Evolutionary conservation across 2,113 vertebrate species (phyloP), one percentile per base, ranked within the genome.

Genomic region (Seriola rivoliana): DNA sequence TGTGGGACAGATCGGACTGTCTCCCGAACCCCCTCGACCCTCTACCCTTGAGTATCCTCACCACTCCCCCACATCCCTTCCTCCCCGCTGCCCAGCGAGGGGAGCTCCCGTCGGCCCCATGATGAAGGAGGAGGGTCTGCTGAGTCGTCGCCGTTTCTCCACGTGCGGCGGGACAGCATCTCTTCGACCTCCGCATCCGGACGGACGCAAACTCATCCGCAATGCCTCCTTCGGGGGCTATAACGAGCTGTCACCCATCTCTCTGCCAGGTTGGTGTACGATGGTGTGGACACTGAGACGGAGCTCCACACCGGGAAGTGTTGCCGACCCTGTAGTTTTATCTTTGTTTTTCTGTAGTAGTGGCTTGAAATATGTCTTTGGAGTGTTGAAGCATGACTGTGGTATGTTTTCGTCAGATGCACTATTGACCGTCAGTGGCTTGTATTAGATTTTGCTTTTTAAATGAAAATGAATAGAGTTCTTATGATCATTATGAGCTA

Each of bases 181-280:
- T 29, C 92, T 96, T 81, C 95, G 96, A 91, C 95, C 96, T 77
- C 90, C 96, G 32, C 96, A 97, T 92, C 94, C 95, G 38, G 97
- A 97, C 80, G 96, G 96, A 95, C 96, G 97, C 91, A 99, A 97
- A 93, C 98, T 99, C 91, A 93, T 97, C 94, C 97, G 98, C 94
- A 99, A 99, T 86, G 98, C 98, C 93, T 99, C 98, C 0, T 99
- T 99, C 77, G 98, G 98, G 79, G 98, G 98, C 85, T 99, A 98
- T 95, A 97, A 98, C 36, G 97, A 98, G 91, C 96, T 99, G 89
- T 94, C 97, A 74, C 96, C 97, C 92, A 91, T 96, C 59, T 93
- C 90, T 0, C 88, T 97, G 90, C 94, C 96, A 99, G 97, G 97
- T 99, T 96, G 95, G 97, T 97, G 77, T 29, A 16, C 25, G 14